phyloP scores from a whole-genome alignment of 2,797 vertebrate genomes.

The Gila robusta region DNA sequence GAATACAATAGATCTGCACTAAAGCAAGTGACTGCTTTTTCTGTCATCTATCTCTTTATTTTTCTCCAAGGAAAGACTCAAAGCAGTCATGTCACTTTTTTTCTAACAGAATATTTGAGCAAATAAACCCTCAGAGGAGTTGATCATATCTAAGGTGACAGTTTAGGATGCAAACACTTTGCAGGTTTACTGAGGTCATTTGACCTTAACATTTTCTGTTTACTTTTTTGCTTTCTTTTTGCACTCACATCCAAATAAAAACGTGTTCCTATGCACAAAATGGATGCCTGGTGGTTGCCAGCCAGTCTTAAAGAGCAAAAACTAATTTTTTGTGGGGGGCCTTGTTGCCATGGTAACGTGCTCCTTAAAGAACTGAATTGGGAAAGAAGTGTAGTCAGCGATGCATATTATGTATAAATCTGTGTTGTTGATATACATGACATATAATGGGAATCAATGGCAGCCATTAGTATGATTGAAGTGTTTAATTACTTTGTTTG shows the following conservation, averaged over 20 bases:
- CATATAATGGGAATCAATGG: constrained; percentile 45
- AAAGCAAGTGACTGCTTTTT: not conserved
- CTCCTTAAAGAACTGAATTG: constrained; percentile 33
- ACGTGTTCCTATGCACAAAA: not conserved
- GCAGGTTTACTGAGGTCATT: not conserved
- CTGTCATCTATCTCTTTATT: not conserved
- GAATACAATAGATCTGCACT: constrained; percentile 15
- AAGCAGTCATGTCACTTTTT: not conserved
- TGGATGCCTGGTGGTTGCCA: constrained; percentile 29
- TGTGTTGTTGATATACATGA: constrained; percentile 14
- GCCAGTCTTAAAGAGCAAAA: constrained; percentile 24
- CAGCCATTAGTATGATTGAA: constrained; percentile 33
- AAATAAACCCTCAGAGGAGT: not conserved
- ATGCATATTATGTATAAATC: constrained; percentile 7
- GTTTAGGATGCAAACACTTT: not conserved
- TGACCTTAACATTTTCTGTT: not conserved
- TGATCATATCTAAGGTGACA: constrained; percentile 9
- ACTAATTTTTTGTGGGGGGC: constrained; percentile 23
- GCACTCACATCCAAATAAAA: not conserved
- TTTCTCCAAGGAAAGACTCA: not conserved
- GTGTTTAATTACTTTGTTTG: constrained; percentile 39
- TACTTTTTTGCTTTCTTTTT: constrained; percentile 1
- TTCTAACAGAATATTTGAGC: not conserved
- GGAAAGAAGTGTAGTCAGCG: constrained; percentile 31
- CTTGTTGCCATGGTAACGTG: constrained; percentile 60